phyloP scores from a whole-genome alignment of 2,888 invertebrate genomes.

The Acrobasis consociella region DNA sequence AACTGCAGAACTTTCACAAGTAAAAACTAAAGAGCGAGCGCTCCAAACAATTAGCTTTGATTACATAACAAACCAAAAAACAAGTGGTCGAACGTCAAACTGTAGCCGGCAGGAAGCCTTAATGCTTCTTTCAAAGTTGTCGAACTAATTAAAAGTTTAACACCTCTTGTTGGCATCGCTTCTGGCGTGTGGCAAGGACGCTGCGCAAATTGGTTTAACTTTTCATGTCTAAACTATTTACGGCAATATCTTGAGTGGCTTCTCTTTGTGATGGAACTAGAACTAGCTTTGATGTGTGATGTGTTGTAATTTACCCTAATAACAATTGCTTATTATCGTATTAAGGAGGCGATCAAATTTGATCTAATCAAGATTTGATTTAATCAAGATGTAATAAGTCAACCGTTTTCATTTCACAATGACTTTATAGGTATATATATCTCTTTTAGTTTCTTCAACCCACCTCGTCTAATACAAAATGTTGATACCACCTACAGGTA shows the following conservation, averaged over 20 bases:
- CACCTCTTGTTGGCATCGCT: conserved; percentile 64
- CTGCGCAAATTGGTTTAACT: conserved; percentile 56
- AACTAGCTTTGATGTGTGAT: neutral
- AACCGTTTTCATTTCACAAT: no score
- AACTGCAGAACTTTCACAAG: conserved; percentile 7
- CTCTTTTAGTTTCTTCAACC: no score
- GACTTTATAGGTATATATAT: no score
- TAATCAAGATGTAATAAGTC: no score
- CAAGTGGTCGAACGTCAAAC: conserved; percentile 43
- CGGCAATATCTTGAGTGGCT: conserved; percentile 16
- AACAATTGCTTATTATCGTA: no score
- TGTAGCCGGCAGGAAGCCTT: conserved; percentile 53
- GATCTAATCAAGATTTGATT: no score
- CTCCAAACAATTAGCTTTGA: conserved; percentile 23
- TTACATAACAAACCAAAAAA: conserved; percentile 36
- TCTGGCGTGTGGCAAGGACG: conserved; percentile 48
- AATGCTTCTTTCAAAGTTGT: conserved; percentile 65
- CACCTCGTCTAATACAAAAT: no score
- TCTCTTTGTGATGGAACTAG: neutral
- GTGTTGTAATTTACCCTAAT: neutral
- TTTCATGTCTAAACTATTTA: conserved; percentile 45
- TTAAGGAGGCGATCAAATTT: no score
- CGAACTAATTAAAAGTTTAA: conserved; percentile 77
- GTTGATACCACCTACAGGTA: no score
- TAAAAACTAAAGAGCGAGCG: conserved; percentile 19